Evolutionary conservation across 2,113 vertebrate genomes (phyloP).

Genomic region (Sterrhoptilus dennistouni): DNA sequence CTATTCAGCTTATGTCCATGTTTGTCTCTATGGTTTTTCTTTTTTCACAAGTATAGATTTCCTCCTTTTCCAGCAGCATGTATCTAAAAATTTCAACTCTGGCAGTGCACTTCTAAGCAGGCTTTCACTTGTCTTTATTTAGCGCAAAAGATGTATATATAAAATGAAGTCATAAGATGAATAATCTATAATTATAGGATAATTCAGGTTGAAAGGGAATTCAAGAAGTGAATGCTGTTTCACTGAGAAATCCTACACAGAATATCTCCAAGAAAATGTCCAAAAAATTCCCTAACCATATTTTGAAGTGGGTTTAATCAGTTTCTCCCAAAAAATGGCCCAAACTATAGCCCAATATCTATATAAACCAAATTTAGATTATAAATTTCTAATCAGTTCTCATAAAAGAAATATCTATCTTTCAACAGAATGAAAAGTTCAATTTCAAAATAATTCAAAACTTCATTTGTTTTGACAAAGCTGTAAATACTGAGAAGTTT

Average conservation of each 20-base stretch:
- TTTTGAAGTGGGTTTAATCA: neutral
- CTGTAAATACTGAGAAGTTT: neutral
- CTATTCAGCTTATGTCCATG: neutral
- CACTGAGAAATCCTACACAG: neutral
- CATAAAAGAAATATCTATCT: neutral
- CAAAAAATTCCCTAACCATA: neutral
- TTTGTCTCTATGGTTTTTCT: neutral
- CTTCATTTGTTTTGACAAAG: neutral
- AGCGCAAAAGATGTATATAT: neutral
- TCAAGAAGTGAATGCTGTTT: neutral
- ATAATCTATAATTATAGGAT: neutral
- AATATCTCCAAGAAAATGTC: neutral
- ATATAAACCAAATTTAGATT: neutral
- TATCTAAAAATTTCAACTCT: neutral
- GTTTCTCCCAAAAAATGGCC: neutral
- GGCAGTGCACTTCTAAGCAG: neutral
- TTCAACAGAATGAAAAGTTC: neutral
- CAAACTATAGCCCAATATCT: neutral
- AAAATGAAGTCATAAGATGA: neutral
- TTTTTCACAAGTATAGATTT: neutral
- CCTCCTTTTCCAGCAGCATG: neutral
- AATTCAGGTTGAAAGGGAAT: neutral
- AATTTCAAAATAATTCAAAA: neutral
- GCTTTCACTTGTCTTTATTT: neutral
- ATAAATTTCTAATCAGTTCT: neutral